A percentile compares a stretch with the other conserved stretches of the same genome.
These are phyloP conservation scores for Rhea americana DNA, from an alignment of 2,113 vertebrate species.

Conservation along the genomic window DNA sequence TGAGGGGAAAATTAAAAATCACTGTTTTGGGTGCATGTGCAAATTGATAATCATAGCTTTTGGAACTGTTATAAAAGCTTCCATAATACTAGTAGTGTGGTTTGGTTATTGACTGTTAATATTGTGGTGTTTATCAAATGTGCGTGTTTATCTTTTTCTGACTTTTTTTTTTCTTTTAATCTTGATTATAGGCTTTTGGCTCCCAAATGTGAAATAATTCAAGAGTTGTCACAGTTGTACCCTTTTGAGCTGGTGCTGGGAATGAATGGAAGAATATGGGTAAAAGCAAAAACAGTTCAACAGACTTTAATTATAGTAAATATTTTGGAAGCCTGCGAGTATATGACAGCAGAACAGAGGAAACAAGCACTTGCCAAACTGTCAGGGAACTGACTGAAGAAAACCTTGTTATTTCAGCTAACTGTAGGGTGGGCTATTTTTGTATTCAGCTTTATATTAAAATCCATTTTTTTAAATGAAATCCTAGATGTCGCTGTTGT, in stretches of 20 bases:
- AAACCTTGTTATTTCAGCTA: neutral
- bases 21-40: neutral
- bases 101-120: neutral
- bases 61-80: neutral
- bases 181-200: conserved; percentile 81
- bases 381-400: conserved; percentile 73
- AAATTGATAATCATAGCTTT: neutral
- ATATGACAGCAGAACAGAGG: conserved; percentile 88
- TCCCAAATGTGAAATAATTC: conserved; percentile 85
- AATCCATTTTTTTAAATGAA: neutral
- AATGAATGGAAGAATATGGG: conserved; percentile 94
- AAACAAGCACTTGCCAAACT: conserved; percentile 82
- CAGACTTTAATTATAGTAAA: conserved; percentile 91
- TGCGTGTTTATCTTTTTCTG: neutral
- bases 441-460: conserved; percentile 53
- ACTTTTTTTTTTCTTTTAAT: neutral
- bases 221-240: conserved; percentile 87
- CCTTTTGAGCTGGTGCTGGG: conserved; percentile 91
- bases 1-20: neutral
- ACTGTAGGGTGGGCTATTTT: neutral
- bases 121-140: neutral
- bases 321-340: conserved; percentile 90
- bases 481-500: neutral
- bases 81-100: accelerated
- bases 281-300: conserved; percentile 85